phyloP scores from a whole-genome alignment of 2,888 invertebrate genomes.

The Phortica magna region DNA sequence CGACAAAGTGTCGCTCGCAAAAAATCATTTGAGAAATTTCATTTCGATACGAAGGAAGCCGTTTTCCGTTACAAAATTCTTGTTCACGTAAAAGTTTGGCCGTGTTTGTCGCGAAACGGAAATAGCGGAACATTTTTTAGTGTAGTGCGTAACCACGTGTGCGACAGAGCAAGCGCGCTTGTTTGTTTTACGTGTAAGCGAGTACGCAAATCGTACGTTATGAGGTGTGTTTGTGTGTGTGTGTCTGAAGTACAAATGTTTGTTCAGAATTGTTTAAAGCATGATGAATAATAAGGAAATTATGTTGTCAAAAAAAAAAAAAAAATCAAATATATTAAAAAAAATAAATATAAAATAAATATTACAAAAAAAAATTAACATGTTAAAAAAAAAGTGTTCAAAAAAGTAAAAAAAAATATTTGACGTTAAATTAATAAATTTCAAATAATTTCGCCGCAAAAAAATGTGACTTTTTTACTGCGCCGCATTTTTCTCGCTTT shows the following conservation, averaged over 20 bases:
- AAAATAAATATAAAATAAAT: not conserved
- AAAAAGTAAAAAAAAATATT: not conserved
- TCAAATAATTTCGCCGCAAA: not conserved
- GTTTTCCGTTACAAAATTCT: conserved; percentile 74
- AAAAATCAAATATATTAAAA: not conserved
- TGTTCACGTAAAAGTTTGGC: conserved; percentile 73
- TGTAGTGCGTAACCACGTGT: conserved; percentile 26
- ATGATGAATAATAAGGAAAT: not conserved
- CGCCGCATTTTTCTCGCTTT: conserved; percentile 5
- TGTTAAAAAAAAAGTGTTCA: not conserved
- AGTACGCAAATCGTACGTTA: conserved; percentile 8
- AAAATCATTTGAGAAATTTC: conserved; percentile 71
- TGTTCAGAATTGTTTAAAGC: conserved; percentile 12
- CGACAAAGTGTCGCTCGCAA: conserved; percentile 47
- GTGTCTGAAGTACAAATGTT: not conserved
- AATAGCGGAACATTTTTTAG: conserved; percentile 30
- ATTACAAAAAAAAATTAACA: not conserved
- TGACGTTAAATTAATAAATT: too few species aligned
- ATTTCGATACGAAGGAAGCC: conserved; percentile 68
- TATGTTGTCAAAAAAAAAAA: conserved; percentile 9
- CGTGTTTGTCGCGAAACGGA: conserved; percentile 71
- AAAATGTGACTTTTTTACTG: not conserved
- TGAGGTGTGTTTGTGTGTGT: not conserved
- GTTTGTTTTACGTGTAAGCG: conserved; percentile 42
- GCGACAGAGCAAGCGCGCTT: conserved; percentile 34